Base-by-base conservation (phyloP, 2,797 vertebrate species). In the Sebastes kiyomatsui region DNA sequence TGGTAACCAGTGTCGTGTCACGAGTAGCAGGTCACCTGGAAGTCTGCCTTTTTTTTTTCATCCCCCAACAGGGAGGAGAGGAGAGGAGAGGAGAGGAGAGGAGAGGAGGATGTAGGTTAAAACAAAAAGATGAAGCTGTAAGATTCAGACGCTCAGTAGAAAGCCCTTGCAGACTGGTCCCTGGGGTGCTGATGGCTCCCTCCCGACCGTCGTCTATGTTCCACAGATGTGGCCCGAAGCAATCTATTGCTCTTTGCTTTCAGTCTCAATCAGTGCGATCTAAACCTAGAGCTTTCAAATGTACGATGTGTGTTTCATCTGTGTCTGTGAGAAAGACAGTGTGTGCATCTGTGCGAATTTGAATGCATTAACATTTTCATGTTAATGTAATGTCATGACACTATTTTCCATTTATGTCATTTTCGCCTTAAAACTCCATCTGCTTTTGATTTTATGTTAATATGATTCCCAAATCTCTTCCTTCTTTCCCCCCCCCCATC, bases 1-100 rank as follows among this genome's bases (percentile, higher is more conserved):
- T 95, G 92, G 95, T 88, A 95, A 96, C 94, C 88, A 80, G 79
- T 90, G 82, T 89, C 87, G 88, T 92, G 91, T 91, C 94, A 93
- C 65, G 61, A 83, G 87, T 87, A 93, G 90, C 87, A 89, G 93
- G 93, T 94, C 94, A 95, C 93, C 92, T 92, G 92, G 89, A 94
- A 92, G 80, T 90, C 85, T 88, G 85, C 86, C 87, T 67, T 35
- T 49, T 74, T 74, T 54, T 59, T 73, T 69, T 58, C 27, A 16
- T 81, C 67, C 13, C 27, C 23, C 75, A 68, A 46, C 60, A 65
- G 66, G 77, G 66, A 83, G n/a, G 18, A 68, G 62, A 49, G 13
- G 18, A 66, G 1, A 67, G 35, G 5, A 58, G 25, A 67, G 61
- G 28, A 38, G 25, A 83, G 22, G 28, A 68, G 2, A 13, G 5